phyloP scores from a whole-genome alignment of 2,113 vertebrate species.

The Sylvilagus bachmani region DNA sequence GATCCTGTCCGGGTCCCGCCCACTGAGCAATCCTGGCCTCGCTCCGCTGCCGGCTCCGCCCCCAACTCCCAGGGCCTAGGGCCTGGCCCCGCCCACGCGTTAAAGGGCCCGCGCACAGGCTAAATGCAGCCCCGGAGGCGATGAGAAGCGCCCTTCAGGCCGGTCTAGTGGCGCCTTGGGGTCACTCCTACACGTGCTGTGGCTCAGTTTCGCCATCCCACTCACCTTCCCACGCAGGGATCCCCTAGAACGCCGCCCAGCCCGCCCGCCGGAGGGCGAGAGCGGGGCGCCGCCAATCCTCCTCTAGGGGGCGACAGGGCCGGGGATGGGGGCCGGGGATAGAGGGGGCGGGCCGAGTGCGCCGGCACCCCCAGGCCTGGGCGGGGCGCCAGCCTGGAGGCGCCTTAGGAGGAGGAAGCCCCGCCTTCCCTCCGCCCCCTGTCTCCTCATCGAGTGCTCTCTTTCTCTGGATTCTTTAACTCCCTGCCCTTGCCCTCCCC shows the following conservation, averaged over 20 bases:
- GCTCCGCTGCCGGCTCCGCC: not conserved
- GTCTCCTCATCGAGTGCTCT: not conserved
- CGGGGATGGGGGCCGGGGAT: not conserved
- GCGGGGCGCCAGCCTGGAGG: not conserved
- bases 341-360: constrained; percentile 77
- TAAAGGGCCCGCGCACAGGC: constrained; percentile 55
- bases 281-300: constrained; percentile 89
- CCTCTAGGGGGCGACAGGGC: constrained; percentile 81
- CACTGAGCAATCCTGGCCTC: not conserved
- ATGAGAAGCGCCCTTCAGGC: not conserved
- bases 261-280: constrained; percentile 82
- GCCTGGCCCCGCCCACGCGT: not conserved
- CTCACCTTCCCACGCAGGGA: constrained; percentile 53
- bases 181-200: not conserved
- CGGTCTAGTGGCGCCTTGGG: not conserved
- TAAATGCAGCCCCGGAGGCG: constrained; percentile 1
- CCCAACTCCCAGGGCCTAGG: not conserved
- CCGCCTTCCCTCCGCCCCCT: not conserved
- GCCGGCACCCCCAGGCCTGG: not conserved
- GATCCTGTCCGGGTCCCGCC: constrained; percentile 60
- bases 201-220: not conserved
- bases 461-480: not conserved
- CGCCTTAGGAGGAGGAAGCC: not conserved
- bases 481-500: not conserved
- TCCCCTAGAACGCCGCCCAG: not conserved